Evolutionary conservation across 2,797 vertebrate species (phyloP).

Genomic region (Cyprinodon diabolis): DNA sequence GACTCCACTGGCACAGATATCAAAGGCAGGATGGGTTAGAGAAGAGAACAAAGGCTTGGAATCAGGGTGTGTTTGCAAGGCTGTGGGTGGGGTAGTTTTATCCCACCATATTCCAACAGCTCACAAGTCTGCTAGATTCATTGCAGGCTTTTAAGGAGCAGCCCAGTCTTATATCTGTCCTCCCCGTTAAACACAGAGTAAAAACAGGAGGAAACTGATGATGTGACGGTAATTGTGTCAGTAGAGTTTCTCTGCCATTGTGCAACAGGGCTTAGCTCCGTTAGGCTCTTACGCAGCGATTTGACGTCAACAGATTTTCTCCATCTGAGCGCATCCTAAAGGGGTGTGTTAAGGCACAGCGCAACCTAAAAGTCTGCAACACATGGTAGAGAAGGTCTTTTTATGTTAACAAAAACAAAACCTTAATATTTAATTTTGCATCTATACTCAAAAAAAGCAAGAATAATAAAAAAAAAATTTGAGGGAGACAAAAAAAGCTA

Average conservation of each 20-base stretch:
- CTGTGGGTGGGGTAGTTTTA: constrained; percentile 19
- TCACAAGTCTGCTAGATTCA: constrained; percentile 59
- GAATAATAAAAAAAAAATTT: not conserved
- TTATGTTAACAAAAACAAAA: not conserved
- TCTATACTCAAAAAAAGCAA: not conserved
- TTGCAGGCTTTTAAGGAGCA: constrained; percentile 45
- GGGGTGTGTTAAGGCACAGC: constrained; percentile 10
- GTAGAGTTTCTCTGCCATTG: constrained; percentile 48
- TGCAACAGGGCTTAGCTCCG: constrained; percentile 39
- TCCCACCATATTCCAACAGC: constrained; percentile 57
- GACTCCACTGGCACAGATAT: constrained; percentile 67
- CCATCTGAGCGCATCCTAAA: constrained; percentile 30
- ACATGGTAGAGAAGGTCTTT: not conserved
- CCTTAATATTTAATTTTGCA: not conserved
- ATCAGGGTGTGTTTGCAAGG: not conserved
- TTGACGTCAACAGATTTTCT: constrained; percentile 57
- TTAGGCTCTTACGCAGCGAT: constrained; percentile 39
- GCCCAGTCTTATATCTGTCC: constrained; percentile 40
- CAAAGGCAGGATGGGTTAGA: constrained; percentile 61
- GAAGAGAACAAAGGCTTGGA: constrained; percentile 16
- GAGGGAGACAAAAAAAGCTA: not conserved
- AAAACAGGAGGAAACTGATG: constrained; percentile 16
- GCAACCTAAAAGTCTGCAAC: not conserved
- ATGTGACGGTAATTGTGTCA: constrained; percentile 46
- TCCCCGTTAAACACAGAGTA: constrained; percentile 12